These are phyloP conservation scores for Drosophila mayri DNA, from an alignment of 1,140 invertebrate genomes.

Conservation along the genomic window DNA sequence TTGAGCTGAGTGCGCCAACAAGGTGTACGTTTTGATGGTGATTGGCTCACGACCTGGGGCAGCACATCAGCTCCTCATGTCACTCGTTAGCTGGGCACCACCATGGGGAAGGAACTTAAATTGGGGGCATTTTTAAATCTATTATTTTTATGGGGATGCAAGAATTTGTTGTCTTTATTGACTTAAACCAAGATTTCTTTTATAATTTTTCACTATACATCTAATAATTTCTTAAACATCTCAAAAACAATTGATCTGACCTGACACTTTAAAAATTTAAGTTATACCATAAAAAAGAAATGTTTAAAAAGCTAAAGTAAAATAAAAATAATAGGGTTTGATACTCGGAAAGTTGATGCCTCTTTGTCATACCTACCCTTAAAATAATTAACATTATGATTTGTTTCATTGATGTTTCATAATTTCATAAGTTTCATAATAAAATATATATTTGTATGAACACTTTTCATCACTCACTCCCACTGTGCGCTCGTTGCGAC, in stretches of 20 bases:
- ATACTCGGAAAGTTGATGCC: too few species aligned
- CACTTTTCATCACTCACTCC: background rate
- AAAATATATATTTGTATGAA: background rate
- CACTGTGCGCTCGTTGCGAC: conserved; percentile 45
- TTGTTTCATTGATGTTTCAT: too few species aligned
- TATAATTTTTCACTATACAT: background rate
- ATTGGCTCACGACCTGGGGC: conserved; percentile 44
- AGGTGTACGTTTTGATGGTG: conserved; percentile 63
- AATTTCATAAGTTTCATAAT: too few species aligned
- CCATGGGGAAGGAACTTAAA: background rate
- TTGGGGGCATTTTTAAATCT: too few species aligned
- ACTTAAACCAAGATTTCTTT: too few species aligned
- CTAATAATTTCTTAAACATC: background rate
- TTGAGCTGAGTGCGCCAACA: conserved; percentile 48
- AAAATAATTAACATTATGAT: too few species aligned
- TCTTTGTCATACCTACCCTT: too few species aligned
- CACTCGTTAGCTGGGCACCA: conserved; percentile 27
- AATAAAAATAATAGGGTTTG: too few species aligned
- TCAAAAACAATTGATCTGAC: background rate
- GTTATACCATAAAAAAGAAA: background rate
- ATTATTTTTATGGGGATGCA: too few species aligned
- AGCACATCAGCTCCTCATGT: conserved; percentile 17
- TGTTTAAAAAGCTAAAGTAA: background rate
- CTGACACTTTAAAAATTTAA: background rate
- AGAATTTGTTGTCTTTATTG: too few species aligned